Percentiles rank a stretch among this genome's conserved stretches.
These are phyloP conservation scores for Megalopta genalis DNA, from an alignment of 1,140 invertebrate species.

Conservation along the genomic window DNA sequence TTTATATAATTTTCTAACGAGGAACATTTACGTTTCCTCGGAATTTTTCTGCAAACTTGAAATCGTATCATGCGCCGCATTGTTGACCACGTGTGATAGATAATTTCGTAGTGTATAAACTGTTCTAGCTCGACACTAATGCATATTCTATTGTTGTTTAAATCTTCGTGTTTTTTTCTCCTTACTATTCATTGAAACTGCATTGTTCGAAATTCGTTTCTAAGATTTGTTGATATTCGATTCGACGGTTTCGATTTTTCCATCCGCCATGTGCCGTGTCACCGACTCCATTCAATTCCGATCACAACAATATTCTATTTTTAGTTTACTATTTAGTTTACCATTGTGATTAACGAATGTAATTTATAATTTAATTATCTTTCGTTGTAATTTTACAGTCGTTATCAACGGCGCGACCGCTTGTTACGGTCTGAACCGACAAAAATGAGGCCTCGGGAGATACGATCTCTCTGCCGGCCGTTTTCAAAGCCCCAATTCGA, in stretches of 20 bases:
- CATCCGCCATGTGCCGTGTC: slow-evolving; percentile 53
- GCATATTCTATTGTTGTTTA: not conserved
- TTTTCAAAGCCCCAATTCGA: slow-evolving; percentile 98
- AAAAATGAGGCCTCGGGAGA: slow-evolving; percentile 92
- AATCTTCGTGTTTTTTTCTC: not conserved
- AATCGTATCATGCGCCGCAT: not conserved
- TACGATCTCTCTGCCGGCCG: slow-evolving; percentile 91
- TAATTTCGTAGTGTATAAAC: not conserved
- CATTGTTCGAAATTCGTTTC: too few species aligned
- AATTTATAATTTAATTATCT: not conserved
- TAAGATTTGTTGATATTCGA: not conserved
- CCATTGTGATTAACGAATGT: too few species aligned
- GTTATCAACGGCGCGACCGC: slow-evolving; percentile 91
- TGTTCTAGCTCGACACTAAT: too few species aligned
- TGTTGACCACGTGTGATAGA: slow-evolving; percentile 52
- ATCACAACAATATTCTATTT: not conserved
- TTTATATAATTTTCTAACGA: not conserved
- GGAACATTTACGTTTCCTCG: not conserved
- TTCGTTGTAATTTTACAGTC: slow-evolving; percentile 81
- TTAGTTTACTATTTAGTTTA: too few species aligned
- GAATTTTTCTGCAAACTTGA: not conserved
- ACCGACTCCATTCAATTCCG: not conserved
- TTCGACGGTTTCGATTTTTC: not conserved
- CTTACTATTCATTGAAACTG: too few species aligned
- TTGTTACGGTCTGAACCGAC: slow-evolving; percentile 96